phyloP scores from a whole-genome alignment of 2,797 vertebrate species.

The Garrulus glandarius region DNA sequence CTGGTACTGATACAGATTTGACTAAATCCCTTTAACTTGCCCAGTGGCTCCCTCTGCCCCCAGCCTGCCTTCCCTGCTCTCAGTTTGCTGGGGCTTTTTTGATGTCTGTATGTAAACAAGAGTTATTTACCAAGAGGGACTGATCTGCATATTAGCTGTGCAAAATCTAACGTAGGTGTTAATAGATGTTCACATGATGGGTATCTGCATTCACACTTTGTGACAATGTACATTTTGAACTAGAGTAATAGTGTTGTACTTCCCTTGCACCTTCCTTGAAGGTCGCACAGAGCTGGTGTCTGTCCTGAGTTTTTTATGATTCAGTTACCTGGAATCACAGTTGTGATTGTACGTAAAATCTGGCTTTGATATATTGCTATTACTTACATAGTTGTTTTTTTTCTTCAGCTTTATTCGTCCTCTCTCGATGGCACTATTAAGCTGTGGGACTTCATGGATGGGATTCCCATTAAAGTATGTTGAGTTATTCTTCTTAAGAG shows the following conservation, averaged over 20 bases:
- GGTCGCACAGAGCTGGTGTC: not conserved
- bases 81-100: not conserved
- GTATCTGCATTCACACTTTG: fast-evolving
- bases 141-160: fast-evolving
- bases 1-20: not conserved
- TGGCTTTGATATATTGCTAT: not conserved
- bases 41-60: fast-evolving
- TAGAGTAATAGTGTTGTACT: not conserved
- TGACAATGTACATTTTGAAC: not conserved
- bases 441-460: conserved; percentile 93
- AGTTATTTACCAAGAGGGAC: not conserved
- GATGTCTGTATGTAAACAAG: fast-evolving
- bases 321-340: fast-evolving
- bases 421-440: conserved; percentile 90
- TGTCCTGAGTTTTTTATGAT: not conserved
- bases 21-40: not conserved
- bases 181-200: not conserved
- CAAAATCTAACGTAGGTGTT: not conserved
- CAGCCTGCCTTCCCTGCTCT: not conserved
- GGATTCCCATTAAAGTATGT: conserved; percentile 92
- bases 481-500: not conserved
- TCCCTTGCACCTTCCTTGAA: not conserved
- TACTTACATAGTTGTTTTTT: not conserved
- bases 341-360: not conserved
- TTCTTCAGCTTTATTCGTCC: conserved; percentile 86